A percentile compares a stretch with the other conserved stretches of the same genome.
These are phyloP conservation scores for Sphenodon punctatus DNA, from an alignment of 2,797 vertebrate species.

Conservation along the genomic window DNA sequence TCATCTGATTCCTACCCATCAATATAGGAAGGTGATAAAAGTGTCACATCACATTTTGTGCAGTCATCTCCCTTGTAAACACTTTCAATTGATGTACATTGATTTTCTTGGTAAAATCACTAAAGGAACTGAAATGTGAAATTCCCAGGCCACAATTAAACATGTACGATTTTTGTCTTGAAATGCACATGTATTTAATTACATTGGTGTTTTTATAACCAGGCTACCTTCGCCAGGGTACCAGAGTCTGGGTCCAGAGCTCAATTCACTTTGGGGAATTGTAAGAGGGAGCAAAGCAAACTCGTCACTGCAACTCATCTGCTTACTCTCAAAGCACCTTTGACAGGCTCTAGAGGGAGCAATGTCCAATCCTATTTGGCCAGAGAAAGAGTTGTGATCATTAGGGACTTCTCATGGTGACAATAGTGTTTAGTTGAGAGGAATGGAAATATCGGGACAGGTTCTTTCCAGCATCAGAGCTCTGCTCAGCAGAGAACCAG, in stretches of 20 bases:
- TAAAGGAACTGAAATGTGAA: constrained; percentile 17
- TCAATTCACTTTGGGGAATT: not conserved
- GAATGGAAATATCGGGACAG: not conserved
- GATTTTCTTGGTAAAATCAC: constrained; percentile 11
- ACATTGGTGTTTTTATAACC: not conserved
- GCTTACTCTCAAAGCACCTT: not conserved
- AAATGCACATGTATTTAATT: not conserved
- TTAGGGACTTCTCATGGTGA: not conserved
- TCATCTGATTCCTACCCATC: constrained; percentile 28
- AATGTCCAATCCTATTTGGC: not conserved
- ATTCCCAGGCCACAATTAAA: not conserved
- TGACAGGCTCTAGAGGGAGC: not conserved
- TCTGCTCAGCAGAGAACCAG: too few species aligned
- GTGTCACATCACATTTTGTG: constrained; percentile 29
- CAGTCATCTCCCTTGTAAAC: constrained; percentile 34
- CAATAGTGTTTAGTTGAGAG: not conserved
- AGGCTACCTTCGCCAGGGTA: too few species aligned
- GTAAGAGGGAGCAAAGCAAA: not conserved
- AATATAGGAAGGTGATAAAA: constrained; percentile 51
- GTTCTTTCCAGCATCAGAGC: too few species aligned
- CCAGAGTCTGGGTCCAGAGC: not conserved
- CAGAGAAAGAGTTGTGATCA: not conserved
- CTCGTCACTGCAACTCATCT: not conserved
- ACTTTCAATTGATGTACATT: constrained; percentile 40
- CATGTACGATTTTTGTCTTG: not conserved